phyloP scores from a whole-genome alignment of 1,140 invertebrate genomes.

The Holotrichia oblita region DNA sequence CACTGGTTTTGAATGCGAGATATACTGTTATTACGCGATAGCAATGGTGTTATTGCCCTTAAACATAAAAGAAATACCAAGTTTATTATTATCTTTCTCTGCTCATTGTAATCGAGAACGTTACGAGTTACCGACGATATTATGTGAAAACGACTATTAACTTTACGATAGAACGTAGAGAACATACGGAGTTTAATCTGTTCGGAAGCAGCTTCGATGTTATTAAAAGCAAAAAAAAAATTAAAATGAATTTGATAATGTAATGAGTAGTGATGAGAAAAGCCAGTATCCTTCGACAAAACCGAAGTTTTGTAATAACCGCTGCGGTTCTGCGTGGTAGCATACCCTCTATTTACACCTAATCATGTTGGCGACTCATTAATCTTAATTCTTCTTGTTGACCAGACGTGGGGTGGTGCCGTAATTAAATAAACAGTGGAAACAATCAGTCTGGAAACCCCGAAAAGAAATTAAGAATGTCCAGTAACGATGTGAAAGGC shows the following conservation, averaged over 20 bases:
- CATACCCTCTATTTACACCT: slow-evolving; percentile 43
- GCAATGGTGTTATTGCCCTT: not conserved
- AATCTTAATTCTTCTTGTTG: slow-evolving; percentile 48
- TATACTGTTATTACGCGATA: not conserved
- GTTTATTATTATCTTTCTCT: slow-evolving; percentile 8
- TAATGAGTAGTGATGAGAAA: not conserved
- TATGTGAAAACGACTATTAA: too few relatives aligned
- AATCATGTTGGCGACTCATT: slow-evolving; percentile 46
- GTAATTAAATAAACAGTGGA: slow-evolving; percentile 48
- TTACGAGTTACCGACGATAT: not conserved
- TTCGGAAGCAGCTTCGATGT: too few relatives aligned
- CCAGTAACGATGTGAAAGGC: slow-evolving; percentile 36
- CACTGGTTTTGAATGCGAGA: not conserved
- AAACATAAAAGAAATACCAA: slow-evolving; percentile 3
- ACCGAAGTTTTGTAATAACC: slow-evolving; percentile 1
- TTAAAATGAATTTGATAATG: not conserved
- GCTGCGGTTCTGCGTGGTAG: not conserved
- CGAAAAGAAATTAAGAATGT: slow-evolving; percentile 42
- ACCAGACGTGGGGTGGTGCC: slow-evolving; percentile 44
- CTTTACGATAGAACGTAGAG: too few relatives aligned
- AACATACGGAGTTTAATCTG: too few relatives aligned
- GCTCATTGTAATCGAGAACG: not conserved
- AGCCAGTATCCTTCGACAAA: not conserved
- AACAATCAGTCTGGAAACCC: slow-evolving; percentile 46
- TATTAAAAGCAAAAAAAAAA: not conserved